Percentiles rank a stretch among this genome's conserved stretches.
These are phyloP conservation scores for Pollenia angustigena DNA, from an alignment of 2,888 invertebrate species.

Conservation along the genomic window DNA sequence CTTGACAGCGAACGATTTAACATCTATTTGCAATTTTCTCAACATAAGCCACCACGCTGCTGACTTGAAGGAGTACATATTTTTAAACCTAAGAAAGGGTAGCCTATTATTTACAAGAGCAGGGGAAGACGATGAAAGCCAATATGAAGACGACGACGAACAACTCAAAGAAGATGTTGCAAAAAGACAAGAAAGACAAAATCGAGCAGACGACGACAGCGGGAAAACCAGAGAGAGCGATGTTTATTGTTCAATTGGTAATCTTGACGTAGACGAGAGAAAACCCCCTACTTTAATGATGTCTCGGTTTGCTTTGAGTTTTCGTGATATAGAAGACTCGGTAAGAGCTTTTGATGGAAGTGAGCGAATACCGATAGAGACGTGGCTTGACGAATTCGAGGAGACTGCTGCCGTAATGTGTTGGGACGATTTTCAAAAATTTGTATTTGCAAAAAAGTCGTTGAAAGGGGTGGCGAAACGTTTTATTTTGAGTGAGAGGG, in stretches of 20 bases:
- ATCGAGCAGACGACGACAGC: not conserved
- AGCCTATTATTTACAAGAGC: not conserved
- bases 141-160: not conserved
- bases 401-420: constrained; percentile 20
- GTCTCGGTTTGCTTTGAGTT: constrained; percentile 35
- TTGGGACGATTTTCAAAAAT: constrained; percentile 55
- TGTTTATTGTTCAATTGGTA: not conserved
- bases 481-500: constrained; percentile 44
- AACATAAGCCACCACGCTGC: not conserved
- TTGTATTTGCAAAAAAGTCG: not conserved
- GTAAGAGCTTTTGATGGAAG: constrained; percentile 51
- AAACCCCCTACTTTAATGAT: not conserved
- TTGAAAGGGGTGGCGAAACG: constrained; percentile 60
- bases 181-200: not conserved
- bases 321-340: constrained; percentile 55
- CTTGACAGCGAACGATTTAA: not conserved
- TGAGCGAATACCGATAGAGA: constrained; percentile 21
- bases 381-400: constrained; percentile 27
- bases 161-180: not conserved
- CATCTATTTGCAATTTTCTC: not conserved
- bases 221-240: not conserved
- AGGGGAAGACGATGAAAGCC: too few relatives aligned
- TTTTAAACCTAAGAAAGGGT: not conserved
- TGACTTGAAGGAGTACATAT: constrained; percentile 3
- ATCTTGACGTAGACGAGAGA: not conserved